Evolutionary conservation across 2,888 invertebrate genomes (phyloP).

Genomic region (Heliconius hortense): DNA sequence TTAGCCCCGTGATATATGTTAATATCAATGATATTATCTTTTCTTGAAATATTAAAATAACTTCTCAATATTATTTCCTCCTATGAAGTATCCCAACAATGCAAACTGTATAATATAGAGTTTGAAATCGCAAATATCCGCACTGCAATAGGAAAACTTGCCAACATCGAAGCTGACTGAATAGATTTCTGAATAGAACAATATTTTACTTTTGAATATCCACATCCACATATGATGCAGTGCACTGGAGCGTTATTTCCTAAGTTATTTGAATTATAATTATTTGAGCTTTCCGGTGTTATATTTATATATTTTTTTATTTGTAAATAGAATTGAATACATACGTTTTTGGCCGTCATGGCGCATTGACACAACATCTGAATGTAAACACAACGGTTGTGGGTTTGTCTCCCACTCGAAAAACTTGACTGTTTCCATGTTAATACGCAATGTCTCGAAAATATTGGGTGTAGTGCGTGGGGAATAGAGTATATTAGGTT

Average conservation of each 20-base stretch:
- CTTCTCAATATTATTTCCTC: constrained; percentile 2
- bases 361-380: neutral
- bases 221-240: constrained; percentile 9
- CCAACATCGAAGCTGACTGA: constrained; percentile 10
- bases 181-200: constrained; percentile 9
- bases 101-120: constrained; percentile 4
- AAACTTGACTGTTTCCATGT: too few relatives aligned
- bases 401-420: too few relatives aligned
- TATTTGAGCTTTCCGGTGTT: constrained; percentile 5
- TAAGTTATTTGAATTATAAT: constrained; percentile 22
- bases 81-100: constrained; percentile 10
- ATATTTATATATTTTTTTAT: neutral
- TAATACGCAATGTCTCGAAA: too few relatives aligned
- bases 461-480: too few relatives aligned
- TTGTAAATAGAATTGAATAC: neutral
- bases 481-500: neutral
- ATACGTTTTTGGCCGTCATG: neutral
- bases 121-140: constrained; percentile 16
- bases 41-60: neutral
- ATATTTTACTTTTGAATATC: constrained; percentile 21
- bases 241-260: constrained; percentile 1
- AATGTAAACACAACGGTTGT: too few relatives aligned
- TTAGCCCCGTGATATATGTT: neutral
- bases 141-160: constrained; percentile 23
- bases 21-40: neutral